Evolutionary conservation across 2,888 invertebrate genomes (phyloP).

Genomic region (Halictus ligatus): DNA sequence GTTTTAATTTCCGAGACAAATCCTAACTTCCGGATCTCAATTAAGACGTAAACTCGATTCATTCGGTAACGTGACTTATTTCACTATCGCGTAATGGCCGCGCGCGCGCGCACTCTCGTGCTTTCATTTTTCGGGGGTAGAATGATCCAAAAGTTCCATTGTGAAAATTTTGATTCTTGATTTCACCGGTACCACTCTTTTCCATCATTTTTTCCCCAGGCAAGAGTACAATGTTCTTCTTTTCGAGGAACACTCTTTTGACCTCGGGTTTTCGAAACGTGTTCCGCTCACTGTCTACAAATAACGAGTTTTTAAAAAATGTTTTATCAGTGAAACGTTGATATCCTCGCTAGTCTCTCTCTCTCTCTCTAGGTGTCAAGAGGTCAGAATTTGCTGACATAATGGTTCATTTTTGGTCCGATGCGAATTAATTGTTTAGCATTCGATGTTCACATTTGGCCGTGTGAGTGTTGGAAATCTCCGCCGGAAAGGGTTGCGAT

Average conservation of each 20-base stretch:
- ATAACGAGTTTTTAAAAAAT: neutral
- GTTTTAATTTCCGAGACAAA: neutral
- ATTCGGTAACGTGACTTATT: neutral
- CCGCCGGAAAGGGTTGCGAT: neutral
- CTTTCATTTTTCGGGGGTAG: neutral
- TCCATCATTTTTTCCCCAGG: neutral
- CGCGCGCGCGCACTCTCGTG: neutral
- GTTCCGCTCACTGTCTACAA: neutral
- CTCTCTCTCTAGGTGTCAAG: neutral
- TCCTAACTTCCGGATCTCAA: neutral
- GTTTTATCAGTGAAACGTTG: too few relatives aligned
- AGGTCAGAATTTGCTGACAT: neutral
- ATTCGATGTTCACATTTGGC: neutral
- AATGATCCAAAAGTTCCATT: neutral
- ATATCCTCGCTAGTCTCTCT: too few relatives aligned
- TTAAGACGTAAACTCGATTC: constrained; percentile 2
- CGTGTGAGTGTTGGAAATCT: neutral
- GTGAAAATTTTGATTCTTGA: neutral
- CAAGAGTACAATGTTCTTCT: too few relatives aligned
- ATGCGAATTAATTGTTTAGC: too few relatives aligned
- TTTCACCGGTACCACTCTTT: neutral
- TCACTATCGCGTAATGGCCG: neutral
- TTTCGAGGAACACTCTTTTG: neutral
- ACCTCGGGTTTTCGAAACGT: neutral
- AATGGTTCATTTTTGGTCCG: neutral